Conservation (phyloP, 2,797 vertebrate species). For the Urosaurus nigricauda region DNA sequence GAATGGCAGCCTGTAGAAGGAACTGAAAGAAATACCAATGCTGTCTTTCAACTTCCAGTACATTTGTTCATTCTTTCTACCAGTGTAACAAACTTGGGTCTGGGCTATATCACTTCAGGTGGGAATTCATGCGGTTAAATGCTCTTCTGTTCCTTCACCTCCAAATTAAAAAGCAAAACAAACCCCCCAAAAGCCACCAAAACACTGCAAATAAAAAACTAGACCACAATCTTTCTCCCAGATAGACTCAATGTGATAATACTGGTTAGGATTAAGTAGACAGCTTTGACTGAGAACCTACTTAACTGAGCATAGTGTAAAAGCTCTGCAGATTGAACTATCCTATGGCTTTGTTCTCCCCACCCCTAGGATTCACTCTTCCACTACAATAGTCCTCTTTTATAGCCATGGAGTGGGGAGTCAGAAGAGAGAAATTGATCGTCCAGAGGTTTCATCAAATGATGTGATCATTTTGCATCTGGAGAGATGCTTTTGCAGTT, state of each 20-base stretch:
- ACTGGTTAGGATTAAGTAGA: no score
- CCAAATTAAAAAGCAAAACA: neutral
- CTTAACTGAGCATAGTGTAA: no score
- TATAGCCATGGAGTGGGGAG: no score
- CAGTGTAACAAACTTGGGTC: neutral
- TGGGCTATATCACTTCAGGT: neutral
- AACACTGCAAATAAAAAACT: neutral
- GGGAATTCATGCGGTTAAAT: neutral
- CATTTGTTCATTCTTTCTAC: neutral
- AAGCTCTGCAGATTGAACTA: no score
- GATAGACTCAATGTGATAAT: no score
- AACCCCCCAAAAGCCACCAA: neutral
- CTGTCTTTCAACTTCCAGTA: neutral
- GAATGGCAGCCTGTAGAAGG: conserved; percentile 11
- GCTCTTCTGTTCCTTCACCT: neutral
- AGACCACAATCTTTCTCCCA: neutral
- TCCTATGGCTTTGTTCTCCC: no score
- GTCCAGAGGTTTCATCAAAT: no score
- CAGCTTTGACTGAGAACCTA: no score
- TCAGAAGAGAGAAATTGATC: no score
- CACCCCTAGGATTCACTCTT: no score
- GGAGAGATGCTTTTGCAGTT: no score
- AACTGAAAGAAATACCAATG: conserved; percentile 17
- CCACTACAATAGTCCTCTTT: neutral
- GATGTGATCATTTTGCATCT: no score